A percentile compares a stretch with the other conserved stretches of the same genome.
Evolutionary conservation across 2,888 invertebrate species (phyloP).

Genomic region (Charanyca ferruginea): DNA sequence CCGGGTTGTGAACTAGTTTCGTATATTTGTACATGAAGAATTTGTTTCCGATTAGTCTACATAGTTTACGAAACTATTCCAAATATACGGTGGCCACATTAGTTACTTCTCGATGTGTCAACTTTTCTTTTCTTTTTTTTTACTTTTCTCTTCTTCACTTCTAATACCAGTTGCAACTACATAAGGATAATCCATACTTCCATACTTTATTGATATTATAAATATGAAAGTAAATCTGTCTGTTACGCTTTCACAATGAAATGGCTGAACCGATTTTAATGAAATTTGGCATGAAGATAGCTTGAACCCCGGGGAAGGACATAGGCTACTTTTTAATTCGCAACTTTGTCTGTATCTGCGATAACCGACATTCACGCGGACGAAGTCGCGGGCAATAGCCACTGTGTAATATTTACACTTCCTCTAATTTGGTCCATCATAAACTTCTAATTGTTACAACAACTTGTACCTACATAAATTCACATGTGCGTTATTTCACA

Average conservation of each 20-base stretch:
- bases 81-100: neutral
- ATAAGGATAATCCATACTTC: neutral
- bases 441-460: conserved; percentile 34
- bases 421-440: conserved; percentile 15
- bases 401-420: neutral
- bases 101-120: neutral
- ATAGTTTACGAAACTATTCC: neutral
- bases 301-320: too few relatives aligned
- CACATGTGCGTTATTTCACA: conserved; percentile 26
- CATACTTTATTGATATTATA: too few relatives aligned
- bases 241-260: too few relatives aligned
- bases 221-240: too few relatives aligned
- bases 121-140: neutral
- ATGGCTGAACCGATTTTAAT: too few relatives aligned
- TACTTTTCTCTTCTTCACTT: too few relatives aligned
- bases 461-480: conserved; percentile 19
- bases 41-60: conserved; percentile 1
- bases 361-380: too few relatives aligned
- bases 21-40: neutral
- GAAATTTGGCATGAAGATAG: too few relatives aligned
- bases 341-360: too few relatives aligned
- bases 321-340: too few relatives aligned
- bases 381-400: too few relatives aligned
- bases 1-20: neutral
- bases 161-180: neutral